Evolutionary conservation across 1,140 invertebrate species (phyloP).

Genomic region (Drosophila pallidifrons): DNA sequence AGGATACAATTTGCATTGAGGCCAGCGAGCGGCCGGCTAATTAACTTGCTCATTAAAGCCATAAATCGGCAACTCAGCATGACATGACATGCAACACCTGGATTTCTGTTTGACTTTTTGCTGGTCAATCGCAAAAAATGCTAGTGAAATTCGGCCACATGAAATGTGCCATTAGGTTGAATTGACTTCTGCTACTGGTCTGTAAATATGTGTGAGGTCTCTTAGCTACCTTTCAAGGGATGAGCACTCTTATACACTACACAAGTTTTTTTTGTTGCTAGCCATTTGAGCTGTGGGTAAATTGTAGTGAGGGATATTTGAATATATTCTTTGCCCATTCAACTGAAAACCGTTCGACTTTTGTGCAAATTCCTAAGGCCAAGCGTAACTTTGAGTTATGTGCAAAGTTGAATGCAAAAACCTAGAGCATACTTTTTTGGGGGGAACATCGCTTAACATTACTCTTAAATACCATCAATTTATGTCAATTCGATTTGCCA

Average conservation of each 20-base stretch:
- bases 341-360: neutral
- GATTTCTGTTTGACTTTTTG: conserved; percentile 32
- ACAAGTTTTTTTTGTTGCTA: neutral
- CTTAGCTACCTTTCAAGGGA: neutral
- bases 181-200: neutral
- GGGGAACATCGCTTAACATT: conserved; percentile 4
- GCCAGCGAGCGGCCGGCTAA: conserved; percentile 32
- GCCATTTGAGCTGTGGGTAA: neutral
- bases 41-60: conserved; percentile 57
- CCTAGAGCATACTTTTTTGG: conserved; percentile 47
- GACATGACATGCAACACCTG: conserved; percentile 43
- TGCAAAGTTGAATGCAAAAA: neutral
- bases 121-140: conserved; percentile 24
- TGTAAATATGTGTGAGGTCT: conserved; percentile 8
- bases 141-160: neutral
- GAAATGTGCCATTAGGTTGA: conserved; percentile 27
- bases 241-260: neutral
- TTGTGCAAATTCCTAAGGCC: neutral
- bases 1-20: conserved; percentile 41
- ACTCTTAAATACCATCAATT: conserved; percentile 63
- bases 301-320: neutral
- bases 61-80: conserved; percentile 53
- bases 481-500: conserved; percentile 77
- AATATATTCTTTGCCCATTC: neutral
- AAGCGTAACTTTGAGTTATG: neutral